A percentile compares a stretch with the other conserved stretches of the same genome.
These are phyloP conservation scores for Gonioctena quinquepunctata DNA, from an alignment of 1,140 invertebrate species.

Conservation along the genomic window DNA sequence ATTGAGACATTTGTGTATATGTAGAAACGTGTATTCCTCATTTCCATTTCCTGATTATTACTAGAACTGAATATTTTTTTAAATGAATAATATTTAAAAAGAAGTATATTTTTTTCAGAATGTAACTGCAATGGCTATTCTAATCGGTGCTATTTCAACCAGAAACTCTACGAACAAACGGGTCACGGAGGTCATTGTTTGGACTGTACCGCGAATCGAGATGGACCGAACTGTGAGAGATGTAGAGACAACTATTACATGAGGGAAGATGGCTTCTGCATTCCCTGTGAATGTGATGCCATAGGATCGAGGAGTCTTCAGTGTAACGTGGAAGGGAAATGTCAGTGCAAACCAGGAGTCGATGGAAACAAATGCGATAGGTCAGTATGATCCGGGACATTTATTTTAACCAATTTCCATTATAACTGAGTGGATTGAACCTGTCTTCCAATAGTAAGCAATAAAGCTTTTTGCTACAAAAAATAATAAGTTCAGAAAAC, in stretches of 20 bases:
- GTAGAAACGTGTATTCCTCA: too few species aligned
- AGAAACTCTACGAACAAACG: slow-evolving; percentile 84
- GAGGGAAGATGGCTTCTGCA: slow-evolving; percentile 76
- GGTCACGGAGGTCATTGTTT: slow-evolving; percentile 98
- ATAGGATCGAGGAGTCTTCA: slow-evolving; percentile 86
- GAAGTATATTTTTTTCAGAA: slow-evolving; percentile 71
- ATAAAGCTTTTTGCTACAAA: too few species aligned
- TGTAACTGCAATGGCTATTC: slow-evolving; percentile 98
- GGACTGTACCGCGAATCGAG: slow-evolving; percentile 90
- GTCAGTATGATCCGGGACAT: background rate
- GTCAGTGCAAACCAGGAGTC: slow-evolving; percentile 91
- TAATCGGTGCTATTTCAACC: slow-evolving; percentile 93
- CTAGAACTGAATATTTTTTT: background rate
- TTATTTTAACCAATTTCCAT: background rate
- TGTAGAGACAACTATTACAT: slow-evolving; percentile 91
- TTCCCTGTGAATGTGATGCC: slow-evolving; percentile 86
- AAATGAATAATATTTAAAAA: too few species aligned
- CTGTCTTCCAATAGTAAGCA: too few species aligned
- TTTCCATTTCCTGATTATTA: too few species aligned
- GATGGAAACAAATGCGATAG: slow-evolving; percentile 89
- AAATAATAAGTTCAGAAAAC: too few species aligned
- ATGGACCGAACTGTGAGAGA: slow-evolving; percentile 92
- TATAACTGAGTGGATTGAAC: too few species aligned
- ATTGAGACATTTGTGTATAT: too few species aligned
- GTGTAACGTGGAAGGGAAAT: slow-evolving; percentile 90